Evolutionary conservation across 2,113 vertebrate genomes (phyloP).

Genomic region (Calidris pygmaea): DNA sequence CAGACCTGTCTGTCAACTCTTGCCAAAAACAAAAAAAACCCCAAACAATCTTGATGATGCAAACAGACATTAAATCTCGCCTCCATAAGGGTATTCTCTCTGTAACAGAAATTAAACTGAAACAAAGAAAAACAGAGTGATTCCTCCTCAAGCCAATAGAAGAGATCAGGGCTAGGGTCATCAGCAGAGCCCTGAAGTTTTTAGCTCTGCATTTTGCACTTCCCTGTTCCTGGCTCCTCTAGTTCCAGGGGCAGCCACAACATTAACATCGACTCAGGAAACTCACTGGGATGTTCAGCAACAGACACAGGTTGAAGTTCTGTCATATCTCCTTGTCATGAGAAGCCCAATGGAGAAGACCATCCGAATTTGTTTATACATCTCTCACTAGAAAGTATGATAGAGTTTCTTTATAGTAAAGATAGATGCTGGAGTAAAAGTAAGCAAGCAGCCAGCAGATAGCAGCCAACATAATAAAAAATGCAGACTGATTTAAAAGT

Average conservation of each 20-base stretch:
- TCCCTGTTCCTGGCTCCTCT: background rate
- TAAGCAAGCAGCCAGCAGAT: background rate
- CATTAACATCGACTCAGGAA: background rate
- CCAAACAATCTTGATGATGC: background rate
- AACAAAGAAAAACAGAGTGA: background rate
- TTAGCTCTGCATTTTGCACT: background rate
- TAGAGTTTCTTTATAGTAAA: background rate
- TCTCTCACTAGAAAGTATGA: background rate
- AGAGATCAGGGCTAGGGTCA: background rate
- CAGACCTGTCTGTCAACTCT: background rate
- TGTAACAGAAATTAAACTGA: background rate
- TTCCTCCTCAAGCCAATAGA: background rate
- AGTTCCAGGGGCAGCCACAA: fast-evolving
- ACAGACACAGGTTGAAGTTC: background rate
- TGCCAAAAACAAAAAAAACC: background rate
- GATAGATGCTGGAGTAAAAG: background rate
- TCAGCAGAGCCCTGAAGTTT: background rate
- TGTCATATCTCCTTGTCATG: background rate
- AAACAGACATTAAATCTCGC: background rate
- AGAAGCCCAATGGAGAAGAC: background rate
- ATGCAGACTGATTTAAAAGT: background rate
- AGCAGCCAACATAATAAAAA: background rate
- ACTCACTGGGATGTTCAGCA: background rate
- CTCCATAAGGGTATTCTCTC: background rate
- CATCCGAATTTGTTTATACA: background rate